Evolutionary conservation across 2,797 vertebrate genomes (phyloP), one percentile per base, ranked within the genome.

Genomic region (Atherinosoma microstoma): DNA sequence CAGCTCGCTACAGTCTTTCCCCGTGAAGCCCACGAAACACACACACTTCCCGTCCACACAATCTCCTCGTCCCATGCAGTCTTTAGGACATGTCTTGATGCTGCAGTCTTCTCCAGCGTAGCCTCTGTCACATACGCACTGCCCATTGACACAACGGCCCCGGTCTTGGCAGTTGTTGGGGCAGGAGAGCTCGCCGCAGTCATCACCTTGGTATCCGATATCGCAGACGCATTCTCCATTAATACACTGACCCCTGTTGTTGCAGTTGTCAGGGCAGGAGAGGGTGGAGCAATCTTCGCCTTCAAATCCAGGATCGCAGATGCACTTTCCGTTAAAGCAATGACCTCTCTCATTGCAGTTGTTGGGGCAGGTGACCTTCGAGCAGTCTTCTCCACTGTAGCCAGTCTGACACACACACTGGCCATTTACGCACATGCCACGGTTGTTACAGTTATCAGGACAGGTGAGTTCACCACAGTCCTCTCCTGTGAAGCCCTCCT

Each of bases 391-490:
- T 0, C 97, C 97, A 0, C 92, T 85, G 0, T 98, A 99, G 63
- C 96, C 96, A 0, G 91, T 91, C 0, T 95, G 73, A 47, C 98
- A 99, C 47, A 95, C 67, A 0, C 98, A 99, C 38, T 94, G 93
- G 9, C 98, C 98, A 0, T 96, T 95, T 38, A 96, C 91, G 0
- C 98, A 99, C 35, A 78, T 83, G 34, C 98, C 98, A 0, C 80
- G 94, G 70, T 92, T 84, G 0, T 95, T 94, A 76, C 98, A 99
- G 88, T 96, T 88, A 35, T 90, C 89, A 0, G 95, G 96, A 76
- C 98, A 99, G 34, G 94, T 93, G 60, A 96, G 78, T 8, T 95
- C 92, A 0, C 97, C 92, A 0, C 98, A 99, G 93, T 99, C 97
- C 8, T 97, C 97, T 0, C 98, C 97, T 0, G 94, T 80, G 86